Conservation (phyloP, 2,888 invertebrate species). For the Callinectes sapidus region DNA sequence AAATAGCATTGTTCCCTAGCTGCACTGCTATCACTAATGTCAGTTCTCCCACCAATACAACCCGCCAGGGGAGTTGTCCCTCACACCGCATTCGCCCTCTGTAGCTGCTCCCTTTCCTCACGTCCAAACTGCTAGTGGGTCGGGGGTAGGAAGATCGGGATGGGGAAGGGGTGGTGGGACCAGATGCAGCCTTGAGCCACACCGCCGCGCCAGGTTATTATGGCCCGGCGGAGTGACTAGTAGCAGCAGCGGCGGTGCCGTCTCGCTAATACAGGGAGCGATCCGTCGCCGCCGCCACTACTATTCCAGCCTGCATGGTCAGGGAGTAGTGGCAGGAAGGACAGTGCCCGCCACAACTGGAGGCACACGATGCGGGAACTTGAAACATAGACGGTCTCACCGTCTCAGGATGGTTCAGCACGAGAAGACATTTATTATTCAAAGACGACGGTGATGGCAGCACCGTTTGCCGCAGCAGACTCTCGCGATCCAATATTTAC, state of each 20-base stretch:
- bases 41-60: not conserved
- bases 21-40: not conserved
- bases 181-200: conserved; percentile 38
- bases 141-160: not conserved
- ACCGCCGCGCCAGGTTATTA: conserved; percentile 41
- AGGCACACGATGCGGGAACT: conserved; percentile 23
- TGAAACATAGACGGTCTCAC: conserved; percentile 1
- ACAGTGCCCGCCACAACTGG: not conserved
- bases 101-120: conserved; percentile 25
- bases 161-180: not conserved
- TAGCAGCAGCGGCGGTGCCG: conserved; percentile 27
- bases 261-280: conserved; percentile 50
- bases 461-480: conserved; percentile 61
- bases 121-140: conserved; percentile 17
- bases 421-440: conserved; percentile 59
- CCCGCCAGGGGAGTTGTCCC: not conserved
- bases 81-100: not conserved
- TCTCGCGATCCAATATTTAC: conserved; percentile 56
- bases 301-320: conserved; percentile 2
- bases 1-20: not conserved
- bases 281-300: conserved; percentile 10
- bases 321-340: not conserved
- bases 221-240: conserved; percentile 21
- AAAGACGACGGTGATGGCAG: conserved; percentile 56
- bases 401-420: conserved; percentile 39